Conservation (phyloP, 2,113 vertebrate genomes). For the Sturnus vulgaris region DNA sequence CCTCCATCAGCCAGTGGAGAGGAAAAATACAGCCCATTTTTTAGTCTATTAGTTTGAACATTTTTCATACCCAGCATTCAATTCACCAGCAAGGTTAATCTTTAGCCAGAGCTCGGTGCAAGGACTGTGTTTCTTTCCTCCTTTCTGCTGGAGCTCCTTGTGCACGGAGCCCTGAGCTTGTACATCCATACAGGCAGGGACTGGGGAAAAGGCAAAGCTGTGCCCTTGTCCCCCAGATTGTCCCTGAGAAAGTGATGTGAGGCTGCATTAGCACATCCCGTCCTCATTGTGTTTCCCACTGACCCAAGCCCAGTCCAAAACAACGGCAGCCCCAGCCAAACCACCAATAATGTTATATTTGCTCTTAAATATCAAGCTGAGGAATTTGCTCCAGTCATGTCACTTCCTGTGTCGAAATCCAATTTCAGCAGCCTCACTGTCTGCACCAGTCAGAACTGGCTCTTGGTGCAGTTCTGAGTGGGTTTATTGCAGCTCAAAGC, state of each 20-base stretch:
- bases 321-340: constrained; percentile 10
- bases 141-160: background rate
- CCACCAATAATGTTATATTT: background rate
- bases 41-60: background rate
- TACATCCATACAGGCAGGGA: background rate
- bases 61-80: background rate
- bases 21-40: background rate
- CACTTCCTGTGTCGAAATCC: background rate
- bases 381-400: constrained; percentile 29
- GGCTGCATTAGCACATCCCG: background rate
- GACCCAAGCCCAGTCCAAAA: background rate
- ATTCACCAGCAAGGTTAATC: constrained; percentile 39
- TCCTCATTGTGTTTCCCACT: background rate
- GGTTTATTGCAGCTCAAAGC: background rate
- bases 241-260: background rate
- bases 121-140: background rate
- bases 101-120: background rate
- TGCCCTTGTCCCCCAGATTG: background rate
- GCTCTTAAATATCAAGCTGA: constrained; percentile 30
- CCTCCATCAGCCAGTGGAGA: background rate
- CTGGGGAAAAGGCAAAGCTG: background rate
- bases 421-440: background rate
- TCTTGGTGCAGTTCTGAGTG: background rate
- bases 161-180: background rate
- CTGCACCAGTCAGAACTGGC: background rate